Evolutionary conservation across 2,888 invertebrate genomes (phyloP), one percentile per base, ranked within the genome.

Genomic region (Blastobasis lacticolella): DNA sequence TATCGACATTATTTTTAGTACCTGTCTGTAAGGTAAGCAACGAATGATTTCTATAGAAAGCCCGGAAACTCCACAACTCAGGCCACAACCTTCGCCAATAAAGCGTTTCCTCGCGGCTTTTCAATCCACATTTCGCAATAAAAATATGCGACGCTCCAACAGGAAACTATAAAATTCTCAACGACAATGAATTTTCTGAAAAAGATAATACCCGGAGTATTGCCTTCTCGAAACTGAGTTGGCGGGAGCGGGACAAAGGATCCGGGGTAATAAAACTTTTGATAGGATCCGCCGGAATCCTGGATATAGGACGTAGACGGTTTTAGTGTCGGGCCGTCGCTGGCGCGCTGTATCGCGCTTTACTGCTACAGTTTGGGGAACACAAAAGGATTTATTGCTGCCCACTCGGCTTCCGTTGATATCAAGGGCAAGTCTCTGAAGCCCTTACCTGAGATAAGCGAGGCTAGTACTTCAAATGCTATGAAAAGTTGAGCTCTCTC

Each of bases 121-220:
- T 55, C 53, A 55, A 55, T 55, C 55, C 74, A 69, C 69, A 64
- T 75, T 75, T 81, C 68, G 81, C 79, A 85, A 82, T 87, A 87
- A 87, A 87, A 86, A 86, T 87, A 87, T 88, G 83, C 78, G 73
- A 82, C 73, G 73, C 75, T 77, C 73, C 73, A 69, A 10, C 73
- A 68, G 74, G 71, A 70, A n/a, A 68, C 66, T 81, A 81, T 86
- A 87, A 88, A 88, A 85, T 78, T 79, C 60, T 71, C 73, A 73
- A 81, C 82, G 84, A 85, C 87, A 83, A 85, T 88, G 87, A 86
- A 87, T 88, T 23, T 84, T 75, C 80, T 81, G 83, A 81, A 86
- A 86, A 85, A 84, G 83, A 84, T 82, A 78, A 81, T 81, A 71
- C 74, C 66, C 23, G 66, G 63, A 58, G 67, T 69, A 67, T 68